phyloP scores from a whole-genome alignment of 2,888 invertebrate genomes.

The Trachelus troglodyta region DNA sequence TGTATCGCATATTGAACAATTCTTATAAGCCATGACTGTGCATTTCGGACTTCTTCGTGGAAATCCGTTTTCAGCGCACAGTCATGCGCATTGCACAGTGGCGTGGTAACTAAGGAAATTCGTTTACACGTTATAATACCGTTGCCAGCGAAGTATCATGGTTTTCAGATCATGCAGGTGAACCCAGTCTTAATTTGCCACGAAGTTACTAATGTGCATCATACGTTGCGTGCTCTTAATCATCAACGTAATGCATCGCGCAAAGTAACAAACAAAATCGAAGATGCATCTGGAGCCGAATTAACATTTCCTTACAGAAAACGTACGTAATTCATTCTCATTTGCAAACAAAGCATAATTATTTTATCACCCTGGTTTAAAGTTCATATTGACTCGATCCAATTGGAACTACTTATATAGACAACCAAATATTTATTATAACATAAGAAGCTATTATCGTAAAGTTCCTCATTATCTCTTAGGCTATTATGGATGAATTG shows the following conservation, averaged over 20 bases:
- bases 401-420: not conserved
- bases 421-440: not conserved
- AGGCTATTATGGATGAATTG: not conserved
- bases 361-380: not conserved
- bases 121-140: not conserved
- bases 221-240: not conserved
- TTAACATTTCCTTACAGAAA: not conserved
- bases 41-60: not conserved
- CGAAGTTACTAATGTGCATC: not conserved
- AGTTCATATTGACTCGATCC: not conserved
- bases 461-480: not conserved
- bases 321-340: not conserved
- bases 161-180: not conserved
- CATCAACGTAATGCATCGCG: not conserved
- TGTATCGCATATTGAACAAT: no score
- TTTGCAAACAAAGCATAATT: not conserved
- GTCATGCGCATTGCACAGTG: not conserved
- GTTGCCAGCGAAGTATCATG: not conserved
- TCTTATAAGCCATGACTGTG: no score
- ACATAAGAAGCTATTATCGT: not conserved
- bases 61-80: not conserved
- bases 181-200: not conserved
- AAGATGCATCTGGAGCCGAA: not conserved
- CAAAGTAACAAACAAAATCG: not conserved
- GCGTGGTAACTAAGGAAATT: not conserved